These are phyloP conservation scores for Carassius carassius DNA, from an alignment of 2,113 vertebrate species.

Conservation along the genomic window DNA sequence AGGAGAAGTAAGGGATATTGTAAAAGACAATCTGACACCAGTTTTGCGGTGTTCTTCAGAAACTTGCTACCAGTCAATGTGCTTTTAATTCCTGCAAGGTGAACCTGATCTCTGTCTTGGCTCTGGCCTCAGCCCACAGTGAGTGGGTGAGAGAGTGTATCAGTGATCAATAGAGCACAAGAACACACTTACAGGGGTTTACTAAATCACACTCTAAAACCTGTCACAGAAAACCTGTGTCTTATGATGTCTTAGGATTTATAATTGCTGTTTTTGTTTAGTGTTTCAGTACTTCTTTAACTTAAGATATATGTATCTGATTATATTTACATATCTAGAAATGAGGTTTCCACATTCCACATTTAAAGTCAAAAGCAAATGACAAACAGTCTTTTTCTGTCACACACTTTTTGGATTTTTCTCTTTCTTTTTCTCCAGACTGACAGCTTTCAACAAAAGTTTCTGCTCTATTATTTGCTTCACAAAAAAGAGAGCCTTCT, in stretches of 20 bases:
- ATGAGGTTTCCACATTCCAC: too few relatives aligned
- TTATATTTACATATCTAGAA: too few relatives aligned
- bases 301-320: too few relatives aligned
- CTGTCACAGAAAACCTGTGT: neutral
- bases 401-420: too few relatives aligned
- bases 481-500: neutral
- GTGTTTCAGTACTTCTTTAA: too few relatives aligned
- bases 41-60: conserved; percentile 31
- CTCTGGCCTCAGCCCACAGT: neutral
- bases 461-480: neutral
- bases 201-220: neutral
- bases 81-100: conserved; percentile 41
- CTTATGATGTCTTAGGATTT: too few relatives aligned
- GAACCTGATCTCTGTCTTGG: conserved; percentile 47
- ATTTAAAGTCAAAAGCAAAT: too few relatives aligned
- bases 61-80: conserved; percentile 32
- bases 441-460: neutral
- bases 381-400: too few relatives aligned
- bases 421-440: too few relatives aligned
- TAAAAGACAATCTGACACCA: conserved; percentile 44
- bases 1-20: conserved; percentile 7
- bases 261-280: too few relatives aligned
- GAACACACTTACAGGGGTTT: neutral
- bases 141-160: conserved; percentile 39
- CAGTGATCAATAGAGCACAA: conserved; percentile 48